Evolutionary conservation across 2,113 vertebrate species (phyloP).

Genomic region (Neopipo cinnamomea): DNA sequence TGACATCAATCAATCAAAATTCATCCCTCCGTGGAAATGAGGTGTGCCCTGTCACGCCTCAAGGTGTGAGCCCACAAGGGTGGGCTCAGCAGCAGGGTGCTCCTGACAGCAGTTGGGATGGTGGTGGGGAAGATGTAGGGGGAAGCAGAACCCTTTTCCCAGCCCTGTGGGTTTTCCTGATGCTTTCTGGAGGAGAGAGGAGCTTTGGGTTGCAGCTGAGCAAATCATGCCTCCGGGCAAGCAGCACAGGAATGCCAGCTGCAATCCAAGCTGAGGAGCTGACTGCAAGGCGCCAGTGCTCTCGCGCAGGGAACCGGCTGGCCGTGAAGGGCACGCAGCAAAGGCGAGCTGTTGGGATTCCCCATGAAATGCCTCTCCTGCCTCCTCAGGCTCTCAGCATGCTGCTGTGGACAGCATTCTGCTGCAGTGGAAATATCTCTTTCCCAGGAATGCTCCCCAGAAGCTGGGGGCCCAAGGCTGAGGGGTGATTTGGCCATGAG

Average conservation of each 20-base stretch:
- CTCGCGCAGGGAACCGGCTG: fast-evolving
- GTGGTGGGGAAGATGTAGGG: not conserved
- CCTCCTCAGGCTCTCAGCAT: fast-evolving
- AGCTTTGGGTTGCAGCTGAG: not conserved
- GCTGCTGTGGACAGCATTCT: fast-evolving
- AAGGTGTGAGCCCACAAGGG: not conserved
- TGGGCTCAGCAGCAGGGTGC: not conserved
- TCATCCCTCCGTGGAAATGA: not conserved
- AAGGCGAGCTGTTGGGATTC: not conserved
- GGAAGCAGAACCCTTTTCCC: not conserved
- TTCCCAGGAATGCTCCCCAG: not conserved
- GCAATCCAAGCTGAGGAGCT: not conserved
- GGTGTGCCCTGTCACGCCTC: not conserved
- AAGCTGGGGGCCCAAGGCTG: not conserved
- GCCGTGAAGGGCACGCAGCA: not conserved
- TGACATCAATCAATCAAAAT: not conserved
- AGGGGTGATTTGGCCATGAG: not conserved
- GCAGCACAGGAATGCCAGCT: not conserved
- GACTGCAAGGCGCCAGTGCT: not conserved
- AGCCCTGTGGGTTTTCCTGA: not conserved
- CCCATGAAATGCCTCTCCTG: not conserved
- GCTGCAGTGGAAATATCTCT: fast-evolving
- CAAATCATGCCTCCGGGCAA: not conserved
- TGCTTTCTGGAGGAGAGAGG: not conserved
- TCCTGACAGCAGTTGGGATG: not conserved